Base-by-base conservation (phyloP, 2,113 vertebrate species). In the Sus scrofa region DNA sequence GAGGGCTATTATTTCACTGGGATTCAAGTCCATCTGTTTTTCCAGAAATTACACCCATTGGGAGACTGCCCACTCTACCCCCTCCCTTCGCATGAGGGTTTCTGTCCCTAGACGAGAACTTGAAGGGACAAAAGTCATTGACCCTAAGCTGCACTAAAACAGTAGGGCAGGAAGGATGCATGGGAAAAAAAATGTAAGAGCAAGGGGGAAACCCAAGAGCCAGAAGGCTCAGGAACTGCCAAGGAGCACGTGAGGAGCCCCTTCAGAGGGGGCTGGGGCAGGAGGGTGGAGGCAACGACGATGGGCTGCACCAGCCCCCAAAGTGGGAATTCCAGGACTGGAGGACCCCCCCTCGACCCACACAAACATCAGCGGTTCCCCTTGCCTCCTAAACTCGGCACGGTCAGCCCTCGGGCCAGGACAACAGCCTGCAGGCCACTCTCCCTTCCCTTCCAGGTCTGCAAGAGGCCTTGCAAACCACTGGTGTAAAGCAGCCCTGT, bases 21-120 rank as follows among this genome's bases (percentile, higher is more conserved):
- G 84, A 91, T 37, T 50, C 44, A 68, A 94, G 73, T 87, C 71
- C 81, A 54, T 94, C 68, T 96, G 92, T 60, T 95, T 89, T 97
- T 97, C 97, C 95, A 92, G 87, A 94, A 97, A 94, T 92, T 87
- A 88, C 54, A 87, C 92, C 93, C 95, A 87, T 77, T 63, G 68
- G 30, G 81, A 92, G 54, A 54, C 70, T 84, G 58, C 62, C 58
- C 37, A 54, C 78, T 75, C 78, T 54, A 26, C 50, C 39, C 70
- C 39, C 39, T 44, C 16, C 18, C 44, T 86, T 83, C 58, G 83
- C 63, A 39, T 32, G 32, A 97, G 88, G 65, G 27, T 68, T 89
- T 91, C 94, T 94, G 77, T 95, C 96, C 78, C 95, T 79, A 52
- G 54, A 95, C 24, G 26, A 89, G 70, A 93, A 86, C 30, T 78